Percentiles rank a stretch among this genome's conserved stretches.
These are phyloP conservation scores for Acanthosepion esculentum DNA, from an alignment of 2,888 invertebrate species.

Conservation along the genomic window DNA sequence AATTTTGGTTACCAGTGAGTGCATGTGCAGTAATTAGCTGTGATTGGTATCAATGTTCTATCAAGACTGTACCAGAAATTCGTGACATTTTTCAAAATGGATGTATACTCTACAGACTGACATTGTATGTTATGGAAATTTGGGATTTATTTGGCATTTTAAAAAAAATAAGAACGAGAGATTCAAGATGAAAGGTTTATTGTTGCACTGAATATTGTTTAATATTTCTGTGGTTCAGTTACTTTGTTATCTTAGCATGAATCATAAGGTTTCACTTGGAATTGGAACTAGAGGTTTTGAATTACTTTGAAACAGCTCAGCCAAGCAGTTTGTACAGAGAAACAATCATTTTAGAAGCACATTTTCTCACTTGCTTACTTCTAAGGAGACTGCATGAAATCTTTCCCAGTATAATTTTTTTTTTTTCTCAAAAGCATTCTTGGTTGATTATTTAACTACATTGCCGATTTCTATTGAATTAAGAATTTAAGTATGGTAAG, in stretches of 20 bases:
- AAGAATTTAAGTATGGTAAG: not conserved
- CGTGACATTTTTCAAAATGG: too few relatives aligned
- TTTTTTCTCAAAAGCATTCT: not conserved
- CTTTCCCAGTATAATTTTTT: not conserved
- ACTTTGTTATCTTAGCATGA: conserved; percentile 6
- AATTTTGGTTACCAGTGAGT: too few relatives aligned
- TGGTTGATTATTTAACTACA: not conserved
- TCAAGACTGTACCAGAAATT: too few relatives aligned
- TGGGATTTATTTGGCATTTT: too few relatives aligned
- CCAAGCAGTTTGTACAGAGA: not conserved
- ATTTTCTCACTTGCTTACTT: not conserved
- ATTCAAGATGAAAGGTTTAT: not conserved
- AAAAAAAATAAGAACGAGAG: too few relatives aligned
- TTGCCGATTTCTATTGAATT: not conserved
- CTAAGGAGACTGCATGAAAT: not conserved
- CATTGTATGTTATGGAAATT: too few relatives aligned
- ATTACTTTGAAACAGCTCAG: not conserved
- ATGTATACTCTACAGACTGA: too few relatives aligned
- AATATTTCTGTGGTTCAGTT: not conserved
- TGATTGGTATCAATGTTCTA: too few relatives aligned
- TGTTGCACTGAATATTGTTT: not conserved
- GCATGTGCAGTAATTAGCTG: too few relatives aligned
- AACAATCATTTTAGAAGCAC: not conserved
- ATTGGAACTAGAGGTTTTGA: not conserved
- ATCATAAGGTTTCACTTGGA: not conserved